These are phyloP conservation scores for Leucosticte australis DNA, from an alignment of 2,113 vertebrate species.

Conservation along the genomic window DNA sequence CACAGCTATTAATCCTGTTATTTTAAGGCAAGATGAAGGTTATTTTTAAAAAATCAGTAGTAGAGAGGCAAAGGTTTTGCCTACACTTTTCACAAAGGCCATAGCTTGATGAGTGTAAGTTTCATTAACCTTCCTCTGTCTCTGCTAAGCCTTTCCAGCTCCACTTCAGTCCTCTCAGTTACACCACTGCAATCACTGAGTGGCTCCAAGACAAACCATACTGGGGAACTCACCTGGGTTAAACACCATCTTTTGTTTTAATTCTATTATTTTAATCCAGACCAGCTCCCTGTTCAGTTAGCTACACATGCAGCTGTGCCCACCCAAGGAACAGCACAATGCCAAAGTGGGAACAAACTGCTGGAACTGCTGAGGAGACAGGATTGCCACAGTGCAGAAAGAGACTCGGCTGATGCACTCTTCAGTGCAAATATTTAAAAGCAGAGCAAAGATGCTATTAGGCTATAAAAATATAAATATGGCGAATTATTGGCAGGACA, in stretches of 20 bases:
- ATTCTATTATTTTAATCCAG: conserved; percentile 16
- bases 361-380: background rate
- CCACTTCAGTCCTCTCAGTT: background rate
- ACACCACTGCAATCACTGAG: background rate
- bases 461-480: background rate
- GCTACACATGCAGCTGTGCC: background rate
- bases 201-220: background rate
- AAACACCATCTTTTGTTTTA: background rate
- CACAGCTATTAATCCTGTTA: background rate
- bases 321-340: background rate
- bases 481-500: background rate
- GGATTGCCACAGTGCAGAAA: background rate
- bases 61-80: background rate
- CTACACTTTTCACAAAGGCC: background rate
- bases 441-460: background rate
- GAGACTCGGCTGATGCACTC: background rate
- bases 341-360: background rate
- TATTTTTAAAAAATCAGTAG: background rate
- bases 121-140: background rate
- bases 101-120: background rate
- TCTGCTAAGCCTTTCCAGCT: background rate
- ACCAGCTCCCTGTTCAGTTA: background rate
- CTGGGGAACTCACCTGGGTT: background rate
- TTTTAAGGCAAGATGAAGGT: background rate
- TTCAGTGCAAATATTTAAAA: background rate